These are phyloP conservation scores for Atherinomorus stipes DNA, from an alignment of 2,113 vertebrate species.

Conservation along the genomic window DNA sequence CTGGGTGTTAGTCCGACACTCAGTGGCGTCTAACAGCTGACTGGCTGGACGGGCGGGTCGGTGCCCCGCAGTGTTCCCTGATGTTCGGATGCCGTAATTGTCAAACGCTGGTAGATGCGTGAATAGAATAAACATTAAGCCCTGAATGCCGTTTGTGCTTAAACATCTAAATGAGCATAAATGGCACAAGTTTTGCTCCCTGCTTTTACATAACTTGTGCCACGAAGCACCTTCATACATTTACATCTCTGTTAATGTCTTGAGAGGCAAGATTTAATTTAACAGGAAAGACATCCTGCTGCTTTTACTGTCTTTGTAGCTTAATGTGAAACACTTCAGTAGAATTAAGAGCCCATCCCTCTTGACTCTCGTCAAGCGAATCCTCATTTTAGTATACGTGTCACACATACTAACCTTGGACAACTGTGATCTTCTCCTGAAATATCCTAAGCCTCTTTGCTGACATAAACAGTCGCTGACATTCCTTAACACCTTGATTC, in stretches of 20 bases:
- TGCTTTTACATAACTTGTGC: neutral
- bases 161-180: slow-evolving; percentile 30
- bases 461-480: slow-evolving; percentile 45
- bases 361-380: slow-evolving; percentile 33
- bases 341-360: slow-evolving; percentile 14
- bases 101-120: slow-evolving; percentile 68
- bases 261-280: neutral
- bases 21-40: slow-evolving; percentile 18
- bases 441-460: slow-evolving; percentile 59
- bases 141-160: slow-evolving; percentile 35
- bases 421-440: slow-evolving; percentile 51
- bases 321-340: neutral
- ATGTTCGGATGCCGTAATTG: slow-evolving; percentile 46
- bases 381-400: slow-evolving; percentile 33
- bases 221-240: neutral
- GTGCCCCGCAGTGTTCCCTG: slow-evolving; percentile 32
- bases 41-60: slow-evolving; percentile 26
- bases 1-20: slow-evolving; percentile 36
- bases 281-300: slow-evolving; percentile 12
- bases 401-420: slow-evolving; percentile 53
- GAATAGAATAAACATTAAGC: slow-evolving; percentile 60
- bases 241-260: neutral
- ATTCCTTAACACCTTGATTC: slow-evolving; percentile 41
- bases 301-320: slow-evolving; percentile 1
- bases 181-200: neutral